Conservation (phyloP, 2,113 vertebrate species). For the Mesoclemmys tuberculata region DNA sequence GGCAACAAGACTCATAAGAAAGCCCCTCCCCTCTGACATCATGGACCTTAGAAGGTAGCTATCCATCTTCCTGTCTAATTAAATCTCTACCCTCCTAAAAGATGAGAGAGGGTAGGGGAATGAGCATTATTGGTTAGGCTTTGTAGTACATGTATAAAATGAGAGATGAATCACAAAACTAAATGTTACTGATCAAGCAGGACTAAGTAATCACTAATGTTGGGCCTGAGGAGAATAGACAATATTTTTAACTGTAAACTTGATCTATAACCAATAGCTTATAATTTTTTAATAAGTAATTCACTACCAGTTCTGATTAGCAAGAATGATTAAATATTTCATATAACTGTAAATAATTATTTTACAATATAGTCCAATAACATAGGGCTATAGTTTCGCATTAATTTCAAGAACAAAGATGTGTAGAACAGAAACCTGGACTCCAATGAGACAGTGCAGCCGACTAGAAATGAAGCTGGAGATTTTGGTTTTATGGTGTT, state of each 20-base stretch:
- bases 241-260: not conserved
- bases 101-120: not conserved
- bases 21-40: not conserved
- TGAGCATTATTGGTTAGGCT: not conserved
- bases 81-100: not conserved
- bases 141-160: not conserved
- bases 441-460: conserved; percentile 1
- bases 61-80: not conserved
- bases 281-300: not conserved
- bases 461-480: not conserved
- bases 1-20: not conserved
- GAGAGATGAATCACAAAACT: not conserved
- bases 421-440: not conserved
- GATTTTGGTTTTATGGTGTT: conserved; percentile 12
- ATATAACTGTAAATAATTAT: not conserved
- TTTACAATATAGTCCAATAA: not conserved
- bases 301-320: not conserved
- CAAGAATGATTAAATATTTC: not conserved
- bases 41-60: not conserved
- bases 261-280: not conserved
- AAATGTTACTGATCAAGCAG: not conserved
- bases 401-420: not conserved
- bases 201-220: not conserved
- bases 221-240: not conserved
- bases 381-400: conserved; percentile 18